Evolutionary conservation across 2,888 invertebrate species (phyloP).

Genomic region (Halocaridina rubra): DNA sequence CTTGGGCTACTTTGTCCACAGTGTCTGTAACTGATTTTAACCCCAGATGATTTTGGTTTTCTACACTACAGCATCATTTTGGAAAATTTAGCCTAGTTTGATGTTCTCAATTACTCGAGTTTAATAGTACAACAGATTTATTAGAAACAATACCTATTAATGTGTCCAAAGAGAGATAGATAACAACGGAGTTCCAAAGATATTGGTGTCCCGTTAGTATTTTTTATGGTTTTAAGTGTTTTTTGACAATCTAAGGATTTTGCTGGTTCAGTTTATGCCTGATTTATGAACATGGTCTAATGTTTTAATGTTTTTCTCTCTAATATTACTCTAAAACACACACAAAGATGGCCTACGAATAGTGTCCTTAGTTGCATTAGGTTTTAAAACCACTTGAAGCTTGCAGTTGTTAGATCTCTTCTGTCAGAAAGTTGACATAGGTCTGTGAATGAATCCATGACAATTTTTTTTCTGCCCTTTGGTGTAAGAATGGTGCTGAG

Average conservation of each 20-base stretch:
- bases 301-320: background rate
- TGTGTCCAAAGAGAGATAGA: conserved; percentile 10
- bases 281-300: background rate
- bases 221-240: conserved; percentile 31
- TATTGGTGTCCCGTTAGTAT: conserved; percentile 36
- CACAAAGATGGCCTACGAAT: conserved; percentile 10
- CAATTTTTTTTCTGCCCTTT: background rate
- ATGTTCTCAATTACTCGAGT: too few relatives aligned
- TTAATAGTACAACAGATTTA: background rate
- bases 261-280: conserved; percentile 5
- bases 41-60: too few relatives aligned
- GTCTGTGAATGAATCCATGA: conserved; percentile 16
- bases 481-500: conserved; percentile 17
- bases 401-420: too few relatives aligned
- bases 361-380: too few relatives aligned
- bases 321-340: background rate
- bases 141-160: conserved; percentile 9
- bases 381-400: too few relatives aligned
- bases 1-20: too few relatives aligned
- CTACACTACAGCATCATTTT: too few relatives aligned
- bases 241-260: conserved; percentile 38
- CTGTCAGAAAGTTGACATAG: too few relatives aligned
- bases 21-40: too few relatives aligned
- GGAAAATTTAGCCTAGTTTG: too few relatives aligned
- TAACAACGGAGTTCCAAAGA: conserved; percentile 37